Evolutionary conservation across 2,888 invertebrate species (phyloP), one percentile per base, ranked within the genome.

Genomic region (Drosophila yooni): DNA sequence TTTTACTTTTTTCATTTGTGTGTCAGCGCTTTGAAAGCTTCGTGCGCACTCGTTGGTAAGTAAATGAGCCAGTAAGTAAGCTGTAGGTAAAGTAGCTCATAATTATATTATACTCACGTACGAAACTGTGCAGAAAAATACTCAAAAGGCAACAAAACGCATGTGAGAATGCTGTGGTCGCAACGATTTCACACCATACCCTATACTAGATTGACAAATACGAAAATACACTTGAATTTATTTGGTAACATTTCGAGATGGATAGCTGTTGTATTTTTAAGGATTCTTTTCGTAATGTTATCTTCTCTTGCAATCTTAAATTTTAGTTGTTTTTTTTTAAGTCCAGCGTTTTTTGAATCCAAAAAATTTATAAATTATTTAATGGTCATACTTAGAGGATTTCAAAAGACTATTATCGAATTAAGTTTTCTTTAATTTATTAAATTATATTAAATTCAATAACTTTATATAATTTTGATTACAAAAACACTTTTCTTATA

Each of bases 21-120:
- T 82, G 79, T 67, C 71, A 79, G 50, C 63, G 69, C 58, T 72
- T 59, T 33, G 69, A 76, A 56, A 79, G 77, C 69, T 72, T 78
- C 74, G 59, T 65, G 73, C 63, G 52, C 60, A 31, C 43, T 62
- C 48, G 50, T 21, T 36, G 57, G 76, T 66, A 69, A 75, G 70
- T 79, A 76, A 76, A 64, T 62, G 80, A 76, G 64, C 65, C 67
- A 87, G 84, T 81, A 79, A 81, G 63, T 85, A 88, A 89, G 87
- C 70, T 71, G 71, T 60, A 59, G 74, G 66, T 69, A 86, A 85
- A 85, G 89, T 81, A 84, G 86, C 88, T 86, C 89, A 89, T 89
- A 86, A 86, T 84, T 84, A 86, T 87, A 88, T 88, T 89, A 81
- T 79, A 81, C 81, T 88, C 89, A 87, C 88, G 86, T 87, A 88